phyloP scores from a whole-genome alignment of 1,140 invertebrate genomes.

The Aradophagus sp. region DNA sequence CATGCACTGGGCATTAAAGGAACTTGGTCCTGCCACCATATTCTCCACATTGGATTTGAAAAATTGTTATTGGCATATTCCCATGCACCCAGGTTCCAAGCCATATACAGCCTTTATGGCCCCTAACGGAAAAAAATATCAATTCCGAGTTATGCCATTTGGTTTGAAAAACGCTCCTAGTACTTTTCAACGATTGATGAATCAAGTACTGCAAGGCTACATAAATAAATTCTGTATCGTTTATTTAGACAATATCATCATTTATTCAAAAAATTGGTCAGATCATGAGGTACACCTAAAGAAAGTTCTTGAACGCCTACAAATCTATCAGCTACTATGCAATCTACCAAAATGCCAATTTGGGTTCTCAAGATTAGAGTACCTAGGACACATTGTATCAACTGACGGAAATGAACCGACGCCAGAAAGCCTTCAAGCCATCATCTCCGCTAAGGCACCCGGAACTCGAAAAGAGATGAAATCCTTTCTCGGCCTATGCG shows the following conservation, averaged over 20 bases:
- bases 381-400: constrained; percentile 7
- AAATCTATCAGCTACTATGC: constrained; percentile 4
- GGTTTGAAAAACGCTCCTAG: constrained; percentile 25
- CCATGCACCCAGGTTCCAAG: not conserved
- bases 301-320: constrained; percentile 12
- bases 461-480: constrained; percentile 15
- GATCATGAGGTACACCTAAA: constrained; percentile 15
- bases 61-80: constrained; percentile 36
- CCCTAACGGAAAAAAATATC: constrained; percentile 8
- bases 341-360: constrained; percentile 9
- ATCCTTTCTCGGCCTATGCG: constrained; percentile 41
- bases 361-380: too few species aligned
- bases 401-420: constrained; percentile 4
- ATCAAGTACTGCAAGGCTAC: constrained; percentile 18
- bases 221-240: constrained; percentile 9
- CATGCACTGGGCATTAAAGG: constrained; percentile 18
- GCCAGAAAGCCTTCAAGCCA: constrained; percentile 3
- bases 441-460: not conserved
- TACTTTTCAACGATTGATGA: constrained; percentile 33
- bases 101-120: constrained; percentile 16
- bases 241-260: constrained; percentile 24
- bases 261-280: constrained; percentile 11
- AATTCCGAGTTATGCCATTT: constrained; percentile 22
- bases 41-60: constrained; percentile 25
- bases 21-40: constrained; percentile 5